phyloP scores from a whole-genome alignment of 2,113 vertebrate genomes.

The Scopus umbretta region DNA sequence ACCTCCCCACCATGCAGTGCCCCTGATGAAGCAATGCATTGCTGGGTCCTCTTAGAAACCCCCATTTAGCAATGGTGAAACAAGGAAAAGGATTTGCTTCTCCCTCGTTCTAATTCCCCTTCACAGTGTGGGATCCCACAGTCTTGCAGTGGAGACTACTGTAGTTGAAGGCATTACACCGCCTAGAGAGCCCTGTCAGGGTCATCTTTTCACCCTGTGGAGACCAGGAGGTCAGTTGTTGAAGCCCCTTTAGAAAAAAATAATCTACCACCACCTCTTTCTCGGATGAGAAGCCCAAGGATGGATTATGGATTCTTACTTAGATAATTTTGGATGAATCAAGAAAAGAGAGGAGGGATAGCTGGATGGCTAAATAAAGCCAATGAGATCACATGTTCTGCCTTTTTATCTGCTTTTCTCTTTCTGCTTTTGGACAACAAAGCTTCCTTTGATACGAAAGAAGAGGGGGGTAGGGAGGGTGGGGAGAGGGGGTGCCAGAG shows the following conservation, averaged over 20 bases:
- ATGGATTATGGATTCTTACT: conserved; percentile 42
- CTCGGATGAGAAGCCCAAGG: conserved; percentile 4
- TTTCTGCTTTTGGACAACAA: conserved; percentile 71
- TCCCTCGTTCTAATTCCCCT: neutral
- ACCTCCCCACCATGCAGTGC: neutral
- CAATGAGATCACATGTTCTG: conserved; percentile 74
- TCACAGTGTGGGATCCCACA: neutral
- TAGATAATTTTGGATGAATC: conserved; percentile 67
- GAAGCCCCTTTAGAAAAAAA: neutral
- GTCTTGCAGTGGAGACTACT: neutral
- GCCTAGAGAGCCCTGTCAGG: neutral
- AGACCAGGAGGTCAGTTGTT: neutral
- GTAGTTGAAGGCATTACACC: neutral
- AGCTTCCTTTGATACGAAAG: conserved; percentile 63
- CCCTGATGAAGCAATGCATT: neutral
- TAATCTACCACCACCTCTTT: neutral
- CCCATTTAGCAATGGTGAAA: neutral
- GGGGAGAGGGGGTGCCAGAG: conserved; percentile 44
- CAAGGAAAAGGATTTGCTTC: neutral
- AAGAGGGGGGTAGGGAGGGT: conserved; percentile 4
- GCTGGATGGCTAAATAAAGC: conserved; percentile 68
- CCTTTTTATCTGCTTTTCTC: conserved; percentile 70
- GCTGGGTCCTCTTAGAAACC: neutral
- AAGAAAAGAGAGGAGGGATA: conserved; percentile 41
- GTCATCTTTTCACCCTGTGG: neutral